Conservation (phyloP, 2,797 vertebrate genomes). For the Prunella strophiata region DNA sequence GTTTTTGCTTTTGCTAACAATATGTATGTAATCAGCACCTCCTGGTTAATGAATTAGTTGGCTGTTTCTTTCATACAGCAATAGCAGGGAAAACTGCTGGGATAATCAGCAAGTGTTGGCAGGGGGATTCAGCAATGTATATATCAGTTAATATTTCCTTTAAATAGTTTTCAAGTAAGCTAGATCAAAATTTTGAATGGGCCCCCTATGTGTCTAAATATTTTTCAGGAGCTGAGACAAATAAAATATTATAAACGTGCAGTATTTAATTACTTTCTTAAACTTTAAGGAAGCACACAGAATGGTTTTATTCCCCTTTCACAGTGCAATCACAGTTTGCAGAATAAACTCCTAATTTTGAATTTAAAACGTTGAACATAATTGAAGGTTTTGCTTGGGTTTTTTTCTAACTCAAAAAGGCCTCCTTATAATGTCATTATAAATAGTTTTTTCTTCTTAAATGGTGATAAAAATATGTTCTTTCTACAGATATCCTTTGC, state of each 20-base stretch:
- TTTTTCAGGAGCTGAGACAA: slow-evolving; percentile 10
- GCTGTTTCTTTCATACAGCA: slow-evolving; percentile 47
- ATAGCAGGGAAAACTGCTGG: slow-evolving; percentile 39
- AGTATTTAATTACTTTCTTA: background rate
- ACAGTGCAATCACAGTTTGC: background rate
- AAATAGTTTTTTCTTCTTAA: background rate
- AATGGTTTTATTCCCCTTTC: background rate
- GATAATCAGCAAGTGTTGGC: slow-evolving; percentile 61
- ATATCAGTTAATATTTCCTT: slow-evolving; percentile 20
- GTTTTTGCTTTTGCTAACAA: slow-evolving; percentile 59
- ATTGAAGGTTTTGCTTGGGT: background rate
- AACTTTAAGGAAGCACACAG: background rate
- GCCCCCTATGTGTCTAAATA: background rate
- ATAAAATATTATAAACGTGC: background rate
- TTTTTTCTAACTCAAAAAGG: background rate
- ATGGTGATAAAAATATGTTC: background rate
- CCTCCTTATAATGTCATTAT: background rate
- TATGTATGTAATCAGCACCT: slow-evolving; percentile 56
- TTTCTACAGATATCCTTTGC: background rate
- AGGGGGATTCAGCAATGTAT: slow-evolving; percentile 15
- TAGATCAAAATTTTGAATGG: slow-evolving; percentile 2
- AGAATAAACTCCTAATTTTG: slow-evolving; percentile 4
- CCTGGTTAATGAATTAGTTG: slow-evolving; percentile 65
- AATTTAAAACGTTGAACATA: background rate
- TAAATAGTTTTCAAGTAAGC: slow-evolving; percentile 5